Evolutionary conservation across 2,888 invertebrate species (phyloP), one percentile per base, ranked within the genome.

Genomic region (Choreutis nemorana): DNA sequence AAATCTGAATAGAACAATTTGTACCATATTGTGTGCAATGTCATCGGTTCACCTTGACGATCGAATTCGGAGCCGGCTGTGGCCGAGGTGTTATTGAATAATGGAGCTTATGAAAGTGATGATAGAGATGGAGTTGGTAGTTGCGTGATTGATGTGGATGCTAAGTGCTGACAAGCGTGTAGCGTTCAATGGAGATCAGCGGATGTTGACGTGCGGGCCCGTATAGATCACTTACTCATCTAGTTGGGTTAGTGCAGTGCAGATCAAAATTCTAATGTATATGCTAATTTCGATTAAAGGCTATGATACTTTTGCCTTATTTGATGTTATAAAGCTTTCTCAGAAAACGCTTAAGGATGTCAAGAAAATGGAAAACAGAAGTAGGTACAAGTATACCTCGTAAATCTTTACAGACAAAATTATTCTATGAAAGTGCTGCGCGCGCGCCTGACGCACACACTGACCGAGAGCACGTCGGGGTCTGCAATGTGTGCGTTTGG

Each of bases 191-290:
- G 48, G 55, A 48, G 55, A 55, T 53, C 55, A 51, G 53, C 65
- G 64, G 67, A 68, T 66, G 66, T 59, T 50, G 53, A 48, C 48
- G 54, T 61, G 54, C 52, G 56, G 54, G 55, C 42, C 35, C 37
- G 30, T 54, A 58, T 42, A 61, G 60, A 61, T 37, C 42, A 55
- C 41, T 25, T 12, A 23, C 26, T 32, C 12, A 8, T 8, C 5
- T 5, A 18, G 18, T 5, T 5, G 18, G n/a, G n/a, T n/a, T n/a
- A n/a, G n/a, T n/a, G n/a, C n/a, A n/a, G n/a, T n/a, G n/a, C n/a
- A n/a, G n/a, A n/a, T n/a, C n/a, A n/a, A n/a, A n/a, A n/a, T n/a
- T n/a, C n/a, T n/a, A n/a, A n/a, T n/a, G n/a, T n/a, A n/a, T n/a
- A n/a, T n/a, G n/a, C n/a, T n/a, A n/a, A n/a, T n/a, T n/a, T n/a